Base-by-base conservation (phyloP, 2,113 vertebrate genomes). In the Eidolon helvum region DNA sequence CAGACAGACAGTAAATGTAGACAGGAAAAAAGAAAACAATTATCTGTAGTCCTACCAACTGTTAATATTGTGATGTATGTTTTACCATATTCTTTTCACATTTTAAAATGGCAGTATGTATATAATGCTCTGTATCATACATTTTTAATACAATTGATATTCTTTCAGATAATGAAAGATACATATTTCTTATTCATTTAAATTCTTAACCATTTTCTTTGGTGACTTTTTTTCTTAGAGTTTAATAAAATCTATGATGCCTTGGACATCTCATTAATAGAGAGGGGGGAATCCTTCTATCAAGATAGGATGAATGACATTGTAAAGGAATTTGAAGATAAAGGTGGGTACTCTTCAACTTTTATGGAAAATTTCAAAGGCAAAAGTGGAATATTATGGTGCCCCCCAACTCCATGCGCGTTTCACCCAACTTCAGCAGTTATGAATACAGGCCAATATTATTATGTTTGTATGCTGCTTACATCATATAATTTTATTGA, bases 231-330 rank as follows among this genome's bases (percentile, higher is more conserved):
- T 59, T 65, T 7, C 35, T 16, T 95, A 99, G 99, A 99, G 98
- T 99, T 99, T 96, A 99, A 99, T 98, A 99, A 98, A 98, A 99
- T 99, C 95, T 99, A 99, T 88, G 97, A 98, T 79, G 99, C 99
- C 96, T 97, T 99, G 98, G 99, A 99, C 71, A 78, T 99, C 80
- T 90, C 96, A 12, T 90, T 99, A 83, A 84, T 98, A 33, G 99
- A 99, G 93, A 98, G 99, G 96, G 99, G 99, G 16, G 99, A 99
- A 97, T 99, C 99, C 0, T 99, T 95, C 98, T 99, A 99, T 98
- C 99, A 99, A 28, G 98, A 99, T 11, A 98, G 98, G 98, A 99
- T 99, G 99, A 97, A 97, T 5, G 97, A 98, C 14, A 97, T 99
- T 33, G 99, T 99, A 78, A 99, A 99, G 97, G 99, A 99, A 97